Evolutionary conservation across 2,888 invertebrate genomes (phyloP), one percentile per base, ranked within the genome.

Genomic region (Plemyria rubiginata): DNA sequence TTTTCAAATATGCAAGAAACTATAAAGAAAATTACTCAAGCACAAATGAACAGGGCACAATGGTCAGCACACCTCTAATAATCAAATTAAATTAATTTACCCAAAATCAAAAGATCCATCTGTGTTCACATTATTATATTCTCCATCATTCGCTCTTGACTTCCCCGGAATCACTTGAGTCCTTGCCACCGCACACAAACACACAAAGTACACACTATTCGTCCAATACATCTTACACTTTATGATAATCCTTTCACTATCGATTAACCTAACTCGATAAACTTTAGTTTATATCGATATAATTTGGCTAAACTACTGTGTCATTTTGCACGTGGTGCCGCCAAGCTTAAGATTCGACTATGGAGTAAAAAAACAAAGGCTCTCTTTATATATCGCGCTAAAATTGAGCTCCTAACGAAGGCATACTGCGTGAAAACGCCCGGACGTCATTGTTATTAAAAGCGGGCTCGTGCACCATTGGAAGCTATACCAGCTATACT

Each of bases 101-200:
- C 96, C 96, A 84, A 96, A 96, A 81, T 95, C 94, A 77, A 94
- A 96, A 16, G 96, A 96, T 79, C 96, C 96, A 87, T 96, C 96
- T 32, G 94, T 93, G 70, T 95, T 94, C 43, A 95, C 92, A 62
- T 94, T 93, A 75, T 96, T 95, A 75, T 94, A 95, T 65, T 94
- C 95, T 4, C 93, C 93, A 68, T 93, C 94, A 65, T 90, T 94
- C 4, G 92, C 87, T 71, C 90, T 83, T 29, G 90, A 82, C 67
- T 93, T 91, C 2, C 89, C 87, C 1, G 90, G 90, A 29, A 92
- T 92, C 46, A 92, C 86, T 74, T 92, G 92, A 80, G 88, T 87
- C 84, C 87, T 83, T 61, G 77, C 87, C 59, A 85, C 64, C 32
- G 74, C 82, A 78, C 91, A 90, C 81, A 87, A 75, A 81, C 88